phyloP scores from a whole-genome alignment of 2,888 invertebrate species.

The Drosophila antonietae region DNA sequence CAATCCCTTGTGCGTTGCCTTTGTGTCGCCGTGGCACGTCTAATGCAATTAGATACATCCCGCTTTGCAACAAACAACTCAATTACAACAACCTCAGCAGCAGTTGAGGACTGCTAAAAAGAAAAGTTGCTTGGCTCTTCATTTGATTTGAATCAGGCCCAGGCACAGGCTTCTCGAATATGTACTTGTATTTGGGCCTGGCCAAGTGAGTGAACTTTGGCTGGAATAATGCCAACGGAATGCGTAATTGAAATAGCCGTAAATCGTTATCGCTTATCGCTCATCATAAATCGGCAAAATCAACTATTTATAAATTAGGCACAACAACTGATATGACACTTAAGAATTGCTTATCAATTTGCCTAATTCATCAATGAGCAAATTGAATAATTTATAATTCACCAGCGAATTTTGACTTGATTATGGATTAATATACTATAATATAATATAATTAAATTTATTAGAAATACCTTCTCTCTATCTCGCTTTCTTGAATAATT shows the following conservation, averaged over 20 bases:
- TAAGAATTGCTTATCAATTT: neutral
- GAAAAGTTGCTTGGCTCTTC: no score
- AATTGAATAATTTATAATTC: neutral
- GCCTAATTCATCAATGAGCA: no score
- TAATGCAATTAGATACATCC: constrained; percentile 17
- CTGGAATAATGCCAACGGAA: neutral
- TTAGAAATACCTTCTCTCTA: neutral
- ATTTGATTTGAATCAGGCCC: no score
- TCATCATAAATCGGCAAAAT: neutral
- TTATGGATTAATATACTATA: no score
- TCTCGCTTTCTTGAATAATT: neutral
- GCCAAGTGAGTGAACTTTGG: neutral
- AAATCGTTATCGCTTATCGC: neutral
- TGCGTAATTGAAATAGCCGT: neutral
- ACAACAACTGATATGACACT: neutral
- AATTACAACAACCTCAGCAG: constrained; percentile 2
- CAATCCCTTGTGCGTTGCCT: neutral
- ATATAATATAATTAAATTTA: neutral
- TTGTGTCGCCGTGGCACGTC: neutral
- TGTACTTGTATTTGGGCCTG: no score
- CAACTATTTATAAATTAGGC: neutral
- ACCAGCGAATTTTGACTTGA: neutral
- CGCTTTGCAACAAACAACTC: constrained; percentile 8
- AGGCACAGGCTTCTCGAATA: no score
- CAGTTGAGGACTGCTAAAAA: neutral